These are phyloP conservation scores for Delichon dasypus DNA, from an alignment of 2,797 vertebrate genomes.

Conservation along the genomic window DNA sequence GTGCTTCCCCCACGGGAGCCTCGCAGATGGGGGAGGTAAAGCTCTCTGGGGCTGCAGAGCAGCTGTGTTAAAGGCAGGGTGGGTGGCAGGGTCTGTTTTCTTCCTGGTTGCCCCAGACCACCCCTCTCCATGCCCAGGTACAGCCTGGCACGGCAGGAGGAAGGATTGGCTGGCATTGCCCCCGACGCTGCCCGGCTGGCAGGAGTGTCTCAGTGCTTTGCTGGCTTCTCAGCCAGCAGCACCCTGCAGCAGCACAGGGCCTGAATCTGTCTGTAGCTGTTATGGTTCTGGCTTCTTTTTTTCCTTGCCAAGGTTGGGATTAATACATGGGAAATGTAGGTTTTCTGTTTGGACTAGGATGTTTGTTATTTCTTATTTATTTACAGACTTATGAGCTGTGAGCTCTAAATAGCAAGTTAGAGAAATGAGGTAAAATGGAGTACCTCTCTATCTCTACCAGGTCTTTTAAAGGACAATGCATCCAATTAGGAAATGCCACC, in stretches of 20 bases:
- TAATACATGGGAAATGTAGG: too few relatives aligned
- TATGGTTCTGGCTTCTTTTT: neutral
- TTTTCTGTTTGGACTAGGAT: neutral
- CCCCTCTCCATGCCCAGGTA: neutral
- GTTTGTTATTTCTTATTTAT: neutral
- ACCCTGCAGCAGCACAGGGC: neutral
- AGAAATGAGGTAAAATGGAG: neutral
- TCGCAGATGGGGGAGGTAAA: neutral
- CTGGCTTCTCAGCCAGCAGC: neutral
- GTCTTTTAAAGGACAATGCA: neutral
- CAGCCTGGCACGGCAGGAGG: neutral
- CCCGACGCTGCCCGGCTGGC: rapidly evolving
- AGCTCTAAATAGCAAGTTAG: neutral
- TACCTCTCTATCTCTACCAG: neutral
- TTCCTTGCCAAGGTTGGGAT: neutral
- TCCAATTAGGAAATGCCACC: neutral
- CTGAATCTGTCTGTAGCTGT: neutral
- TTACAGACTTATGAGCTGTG: neutral
- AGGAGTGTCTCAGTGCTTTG: neutral
- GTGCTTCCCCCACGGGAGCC: neutral
- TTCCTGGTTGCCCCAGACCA: neutral
- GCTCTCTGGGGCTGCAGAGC: neutral
- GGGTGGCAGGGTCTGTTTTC: neutral
- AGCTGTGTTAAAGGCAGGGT: neutral
- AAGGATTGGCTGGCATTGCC: too few relatives aligned